Evolutionary conservation across 2,888 invertebrate species (phyloP).

Genomic region (Trachelus iudaicus): DNA sequence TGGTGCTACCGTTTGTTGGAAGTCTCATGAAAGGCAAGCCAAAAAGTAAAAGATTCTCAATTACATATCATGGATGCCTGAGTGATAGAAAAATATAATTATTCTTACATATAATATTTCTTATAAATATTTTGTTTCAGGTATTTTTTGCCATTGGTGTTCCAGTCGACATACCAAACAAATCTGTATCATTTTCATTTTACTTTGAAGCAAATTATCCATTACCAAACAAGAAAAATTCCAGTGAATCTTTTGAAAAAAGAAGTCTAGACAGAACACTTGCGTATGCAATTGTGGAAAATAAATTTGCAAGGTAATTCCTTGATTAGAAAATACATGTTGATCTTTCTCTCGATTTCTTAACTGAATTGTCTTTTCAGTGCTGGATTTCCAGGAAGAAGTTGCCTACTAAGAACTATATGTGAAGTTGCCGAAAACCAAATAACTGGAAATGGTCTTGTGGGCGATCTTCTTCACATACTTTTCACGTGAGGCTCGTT

Average conservation of each 20-base stretch:
- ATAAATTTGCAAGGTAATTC: slow-evolving; percentile 69
- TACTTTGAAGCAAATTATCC: slow-evolving; percentile 81
- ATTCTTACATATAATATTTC: background rate
- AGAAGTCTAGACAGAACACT: slow-evolving; percentile 69
- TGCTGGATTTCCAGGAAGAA: slow-evolving; percentile 70
- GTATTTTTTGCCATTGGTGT: slow-evolving; percentile 77
- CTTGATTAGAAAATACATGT: background rate
- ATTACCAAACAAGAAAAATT: slow-evolving; percentile 69
- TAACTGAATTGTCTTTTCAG: slow-evolving; percentile 55
- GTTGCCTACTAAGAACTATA: slow-evolving; percentile 73
- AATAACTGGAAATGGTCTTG: slow-evolving; percentile 70
- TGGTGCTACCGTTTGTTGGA: background rate
- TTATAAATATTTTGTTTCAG: slow-evolving; percentile 64
- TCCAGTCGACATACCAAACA: slow-evolving; percentile 76
- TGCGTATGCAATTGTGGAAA: slow-evolving; percentile 69
- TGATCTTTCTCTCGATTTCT: background rate
- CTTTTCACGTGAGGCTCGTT: slow-evolving; percentile 73
- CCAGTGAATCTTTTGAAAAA: slow-evolving; percentile 35
- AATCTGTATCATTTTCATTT: slow-evolving; percentile 77
- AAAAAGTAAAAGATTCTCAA: background rate
- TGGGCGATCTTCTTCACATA: slow-evolving; percentile 76
- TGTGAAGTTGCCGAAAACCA: slow-evolving; percentile 72
- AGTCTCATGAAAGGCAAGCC: background rate
- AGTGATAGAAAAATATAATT: background rate
- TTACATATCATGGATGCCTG: background rate